A percentile compares a stretch with the other conserved stretches of the same genome.
phyloP scores from a whole-genome alignment of 2,113 vertebrate species.

The Ptilorrhoa leucosticta region DNA sequence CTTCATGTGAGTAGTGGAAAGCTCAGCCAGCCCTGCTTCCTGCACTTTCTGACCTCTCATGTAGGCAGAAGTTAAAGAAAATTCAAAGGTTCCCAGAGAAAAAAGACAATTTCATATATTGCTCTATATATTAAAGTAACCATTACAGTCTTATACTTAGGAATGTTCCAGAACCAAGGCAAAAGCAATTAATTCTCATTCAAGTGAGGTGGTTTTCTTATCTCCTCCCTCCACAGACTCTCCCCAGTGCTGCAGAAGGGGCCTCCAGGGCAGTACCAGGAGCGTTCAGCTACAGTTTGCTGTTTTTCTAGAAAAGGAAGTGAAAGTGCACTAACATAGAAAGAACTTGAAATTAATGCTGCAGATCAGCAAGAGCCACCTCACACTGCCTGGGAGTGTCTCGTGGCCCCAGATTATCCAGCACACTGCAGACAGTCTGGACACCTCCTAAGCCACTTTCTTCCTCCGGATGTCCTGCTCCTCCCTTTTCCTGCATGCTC shows the following conservation, averaged over 20 bases:
- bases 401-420: background rate
- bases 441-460: background rate
- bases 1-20: background rate
- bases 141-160: background rate
- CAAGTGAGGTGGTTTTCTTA: background rate
- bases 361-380: background rate
- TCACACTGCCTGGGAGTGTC: background rate
- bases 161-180: background rate
- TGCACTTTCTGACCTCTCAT: background rate
- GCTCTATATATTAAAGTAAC: background rate
- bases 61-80: background rate
- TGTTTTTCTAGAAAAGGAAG: conserved; percentile 1
- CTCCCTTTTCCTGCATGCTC: background rate
- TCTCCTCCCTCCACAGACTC: background rate
- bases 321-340: background rate
- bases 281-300: background rate
- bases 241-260: background rate
- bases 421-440: background rate
- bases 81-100: background rate
- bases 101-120: background rate
- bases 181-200: background rate
- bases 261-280: background rate
- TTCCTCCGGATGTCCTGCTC: background rate
- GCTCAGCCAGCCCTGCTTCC: background rate
- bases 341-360: background rate